Base-by-base conservation (phyloP, 2,113 vertebrate genomes). In the Pseudorectes ferrugineus region DNA sequence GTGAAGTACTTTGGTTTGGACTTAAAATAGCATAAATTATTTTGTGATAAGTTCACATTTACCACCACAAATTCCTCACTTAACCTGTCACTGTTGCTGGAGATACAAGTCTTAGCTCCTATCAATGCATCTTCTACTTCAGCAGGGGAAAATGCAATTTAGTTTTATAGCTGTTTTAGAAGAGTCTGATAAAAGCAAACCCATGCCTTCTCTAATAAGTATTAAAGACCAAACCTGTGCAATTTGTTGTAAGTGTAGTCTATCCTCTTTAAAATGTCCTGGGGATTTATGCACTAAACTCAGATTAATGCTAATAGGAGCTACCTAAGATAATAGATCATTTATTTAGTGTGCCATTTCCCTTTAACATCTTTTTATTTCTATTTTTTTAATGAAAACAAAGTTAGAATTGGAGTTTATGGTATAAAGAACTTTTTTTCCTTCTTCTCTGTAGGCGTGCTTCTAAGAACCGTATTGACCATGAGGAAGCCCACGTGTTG, bases 401-500 rank as follows among this genome's bases (percentile, higher is more conserved):
- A 92, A 96, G n/a, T 78, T 82, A 22, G 13, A 6, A 48, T 65
- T 96, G 51, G 33, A 85, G 29, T 63, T 88, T 28, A 35, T 23
- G 31, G 18, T 84, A 46, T 91, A 88, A 96, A 79, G 55, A 94
- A 21, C 58, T 61, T 68, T 36, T 76, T 83, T 78, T 89, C 75
- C 29, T 88, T 84, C 85, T 21, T 95, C 89, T 92, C 71, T 92
- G 31, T 85, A 98, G 98, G 96, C 82, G 22, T 83, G 54, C 87
- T 87, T 74, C 85, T 87, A 84, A 95, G 95, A 82, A 87, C 76
- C 21, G 2, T 43, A 38, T 14, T 51, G 93, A 75, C 73, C 57
- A 96, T 96, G 96, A 94, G 88, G 95, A 95, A 72, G 51, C 49
- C 36, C 31, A 1, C 8, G 2, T 78, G 43, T 68, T 97, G 92